Base-by-base conservation (phyloP, 2,888 invertebrate species). In the Oscheius myriophilus region DNA sequence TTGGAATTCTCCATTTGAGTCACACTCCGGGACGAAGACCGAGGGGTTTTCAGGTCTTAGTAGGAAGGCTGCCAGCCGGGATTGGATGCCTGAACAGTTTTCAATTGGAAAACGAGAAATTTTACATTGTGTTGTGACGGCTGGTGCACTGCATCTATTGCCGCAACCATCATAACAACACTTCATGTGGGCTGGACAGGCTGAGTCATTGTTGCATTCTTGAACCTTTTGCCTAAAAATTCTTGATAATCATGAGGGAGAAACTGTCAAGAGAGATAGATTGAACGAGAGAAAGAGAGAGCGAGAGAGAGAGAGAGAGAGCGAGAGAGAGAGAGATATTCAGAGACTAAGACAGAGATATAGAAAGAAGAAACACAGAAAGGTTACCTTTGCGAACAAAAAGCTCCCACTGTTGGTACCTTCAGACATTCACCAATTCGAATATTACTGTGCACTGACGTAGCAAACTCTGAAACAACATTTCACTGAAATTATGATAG, bases 151-250 rank as follows among this genome's bases (percentile, higher is more conserved):
- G 51, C 85, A 85, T 67, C 73, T 57, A 54, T 70, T 72, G 11
- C 69, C 73, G 59, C 85, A 85, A 0, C 85, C 84, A 68, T 84
- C 82, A 23, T 70, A 78, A 63, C 85, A 85, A 68, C 85, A 85
- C 51, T 84, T 85, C 39, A 71, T 71, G 49, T 77, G 70, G 0
- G 72, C 69, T 9, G 76, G 72, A 55, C 85, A 85, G 54, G 84
- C 81, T 7, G 53, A 54, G 59, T 85, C 85, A 1, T 49, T 68
- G 9, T 69, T 70, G 58, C 82, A 82, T 25, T 76, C 72, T 0
- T 43, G 41, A 1, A 4, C 52, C 14, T 45, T 23, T 25, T 16
- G 16, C 42, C 65, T 55, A 39, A 51, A 62, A 12, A 18, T n/a
- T n/a, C n/a, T n/a, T n/a, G n/a, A n/a, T n/a, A n/a, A n/a, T n/a